Evolutionary conservation across 30 jellyfish, hydroid and myxozoan genomes (phyloP).

Genomic region (Mastigias papua): DNA sequence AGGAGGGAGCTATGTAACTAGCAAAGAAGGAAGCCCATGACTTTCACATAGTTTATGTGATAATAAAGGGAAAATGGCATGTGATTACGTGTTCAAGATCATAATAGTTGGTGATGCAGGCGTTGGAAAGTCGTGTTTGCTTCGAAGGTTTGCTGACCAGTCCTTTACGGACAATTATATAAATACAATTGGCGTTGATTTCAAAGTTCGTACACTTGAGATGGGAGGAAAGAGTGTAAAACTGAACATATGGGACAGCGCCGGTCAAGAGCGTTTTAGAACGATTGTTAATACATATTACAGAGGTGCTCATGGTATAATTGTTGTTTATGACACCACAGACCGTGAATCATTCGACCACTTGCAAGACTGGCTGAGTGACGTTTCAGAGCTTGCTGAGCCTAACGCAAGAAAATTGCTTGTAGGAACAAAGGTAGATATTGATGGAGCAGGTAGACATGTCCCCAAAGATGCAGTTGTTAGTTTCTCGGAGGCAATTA

Average conservation of each 20-base stretch:
- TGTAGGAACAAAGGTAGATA: slow-evolving; percentile 93
- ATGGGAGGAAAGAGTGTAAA: slow-evolving; percentile 89
- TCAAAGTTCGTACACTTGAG: slow-evolving; percentile 94
- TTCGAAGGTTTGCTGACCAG: slow-evolving; percentile 98
- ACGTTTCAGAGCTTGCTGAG: slow-evolving; percentile 96
- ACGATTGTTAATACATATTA: slow-evolving; percentile 95
- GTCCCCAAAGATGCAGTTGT: slow-evolving; percentile 75
- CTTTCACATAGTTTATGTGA: background rate
- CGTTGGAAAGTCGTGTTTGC: slow-evolving; percentile 95
- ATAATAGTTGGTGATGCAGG: slow-evolving; percentile 99
- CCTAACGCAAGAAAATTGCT: slow-evolving; percentile 90
- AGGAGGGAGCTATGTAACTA: background rate
- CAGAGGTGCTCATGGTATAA: slow-evolving; percentile 98
- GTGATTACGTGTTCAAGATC: slow-evolving; percentile 95
- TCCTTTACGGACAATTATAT: slow-evolving; percentile 94
- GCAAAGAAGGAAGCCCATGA: slow-evolving; percentile 11
- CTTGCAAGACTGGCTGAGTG: slow-evolving; percentile 86
- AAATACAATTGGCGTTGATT: slow-evolving; percentile 99
- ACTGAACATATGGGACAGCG: slow-evolving; percentile 98
- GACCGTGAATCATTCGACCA: slow-evolving; percentile 94
- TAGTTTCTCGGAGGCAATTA: slow-evolving; percentile 61
- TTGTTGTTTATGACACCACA: slow-evolving; percentile 94
- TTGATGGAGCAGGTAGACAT: slow-evolving; percentile 74
- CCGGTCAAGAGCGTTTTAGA: slow-evolving; percentile 99
- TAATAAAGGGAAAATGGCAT: slow-evolving; percentile 73